Conservation (phyloP, 1,140 invertebrate genomes). For the Drosophila ogumai region DNA sequence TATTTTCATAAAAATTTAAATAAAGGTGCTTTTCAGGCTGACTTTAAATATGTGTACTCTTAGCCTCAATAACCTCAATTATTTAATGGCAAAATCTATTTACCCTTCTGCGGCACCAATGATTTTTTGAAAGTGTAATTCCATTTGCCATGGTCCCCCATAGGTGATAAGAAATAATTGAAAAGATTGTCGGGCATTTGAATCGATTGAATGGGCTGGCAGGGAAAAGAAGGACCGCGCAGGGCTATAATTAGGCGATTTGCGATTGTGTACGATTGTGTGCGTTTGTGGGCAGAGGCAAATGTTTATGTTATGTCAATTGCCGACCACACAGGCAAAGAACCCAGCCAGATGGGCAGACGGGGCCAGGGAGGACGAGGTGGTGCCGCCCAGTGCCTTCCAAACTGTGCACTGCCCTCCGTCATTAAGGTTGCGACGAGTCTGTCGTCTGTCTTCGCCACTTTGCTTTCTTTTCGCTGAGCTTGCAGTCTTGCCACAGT, state of each 20-base stretch:
- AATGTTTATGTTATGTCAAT: conserved; percentile 56
- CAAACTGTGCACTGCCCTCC: conserved; percentile 29
- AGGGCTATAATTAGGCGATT: conserved; percentile 55
- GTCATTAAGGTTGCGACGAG: conserved; percentile 42
- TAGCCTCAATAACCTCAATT: too few relatives aligned
- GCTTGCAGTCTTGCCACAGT: conserved; percentile 43
- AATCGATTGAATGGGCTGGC: conserved; percentile 57
- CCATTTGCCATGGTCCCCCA: conserved; percentile 32
- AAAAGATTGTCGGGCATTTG: conserved; percentile 77
- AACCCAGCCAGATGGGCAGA: neutral
- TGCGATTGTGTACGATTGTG: conserved; percentile 14
- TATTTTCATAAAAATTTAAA: neutral
- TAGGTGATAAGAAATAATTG: conserved; percentile 81
- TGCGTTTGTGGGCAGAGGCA: conserved; percentile 26
- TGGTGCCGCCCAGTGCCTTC: conserved; percentile 9
- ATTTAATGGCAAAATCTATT: neutral
- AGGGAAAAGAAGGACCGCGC: conserved; percentile 36
- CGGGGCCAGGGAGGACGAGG: neutral
- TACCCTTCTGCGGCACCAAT: neutral
- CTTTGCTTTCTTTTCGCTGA: conserved; percentile 44
- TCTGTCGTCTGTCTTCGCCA: conserved; percentile 8
- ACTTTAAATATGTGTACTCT: too few relatives aligned
- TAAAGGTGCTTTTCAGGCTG: neutral
- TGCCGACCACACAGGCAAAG: conserved; percentile 37
- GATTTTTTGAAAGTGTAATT: conserved; percentile 11